Conservation (phyloP, 2,797 vertebrate species). For the Florisuga fusca region DNA sequence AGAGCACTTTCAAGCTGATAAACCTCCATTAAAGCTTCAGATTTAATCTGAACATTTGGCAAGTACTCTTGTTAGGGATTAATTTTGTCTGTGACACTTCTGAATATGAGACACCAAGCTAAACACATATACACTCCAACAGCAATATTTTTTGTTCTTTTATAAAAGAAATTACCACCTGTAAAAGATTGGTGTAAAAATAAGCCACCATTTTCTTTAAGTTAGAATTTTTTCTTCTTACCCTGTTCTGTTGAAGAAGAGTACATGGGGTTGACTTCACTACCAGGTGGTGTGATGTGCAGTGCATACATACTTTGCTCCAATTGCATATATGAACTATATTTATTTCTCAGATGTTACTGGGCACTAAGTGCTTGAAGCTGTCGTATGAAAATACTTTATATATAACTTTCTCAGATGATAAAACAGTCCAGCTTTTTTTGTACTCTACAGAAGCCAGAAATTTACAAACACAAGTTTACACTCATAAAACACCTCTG, state of each 20-base stretch:
- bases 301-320: neutral
- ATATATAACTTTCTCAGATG: neutral
- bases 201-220: neutral
- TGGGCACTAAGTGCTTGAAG: neutral
- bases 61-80: slow-evolving; percentile 15
- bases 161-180: neutral
- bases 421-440: neutral
- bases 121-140: neutral
- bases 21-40: slow-evolving; percentile 55
- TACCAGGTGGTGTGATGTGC: neutral
- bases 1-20: neutral
- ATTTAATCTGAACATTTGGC: slow-evolving; percentile 19
- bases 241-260: neutral
- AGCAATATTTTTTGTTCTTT: neutral
- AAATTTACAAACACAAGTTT: neutral
- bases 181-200: neutral
- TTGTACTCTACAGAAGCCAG: neutral
- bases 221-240: neutral
- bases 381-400: neutral
- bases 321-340: neutral
- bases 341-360: neutral
- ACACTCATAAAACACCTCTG: neutral
- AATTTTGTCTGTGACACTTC: slow-evolving; percentile 26
- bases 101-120: neutral
- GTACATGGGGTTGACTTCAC: neutral